These are phyloP conservation scores for Sarcophaga caerulescens DNA, from an alignment of 2,888 invertebrate genomes.

Conservation along the genomic window DNA sequence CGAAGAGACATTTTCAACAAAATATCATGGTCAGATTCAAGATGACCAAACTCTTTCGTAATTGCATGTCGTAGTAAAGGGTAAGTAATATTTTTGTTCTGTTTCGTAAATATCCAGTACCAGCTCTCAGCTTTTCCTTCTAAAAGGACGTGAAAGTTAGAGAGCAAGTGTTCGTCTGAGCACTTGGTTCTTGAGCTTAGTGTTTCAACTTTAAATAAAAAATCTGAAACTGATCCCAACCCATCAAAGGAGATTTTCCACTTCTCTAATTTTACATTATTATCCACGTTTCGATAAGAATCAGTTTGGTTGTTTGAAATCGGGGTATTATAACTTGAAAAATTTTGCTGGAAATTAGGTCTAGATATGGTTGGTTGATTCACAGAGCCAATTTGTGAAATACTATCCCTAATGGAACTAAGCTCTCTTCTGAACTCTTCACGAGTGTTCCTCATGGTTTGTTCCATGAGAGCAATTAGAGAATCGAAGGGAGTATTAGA, in stretches of 20 bases:
- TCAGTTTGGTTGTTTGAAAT: too few species aligned
- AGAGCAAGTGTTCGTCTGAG: neutral
- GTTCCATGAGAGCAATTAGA: too few species aligned
- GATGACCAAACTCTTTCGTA: neutral
- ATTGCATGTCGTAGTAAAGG: neutral
- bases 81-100: neutral
- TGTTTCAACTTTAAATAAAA: constrained; percentile 5
- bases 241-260: constrained; percentile 11
- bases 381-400: too few species aligned
- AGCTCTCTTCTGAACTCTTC: too few species aligned
- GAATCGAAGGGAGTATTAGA: too few species aligned
- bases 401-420: too few species aligned
- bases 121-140: neutral
- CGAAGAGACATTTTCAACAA: constrained; percentile 23
- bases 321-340: too few species aligned
- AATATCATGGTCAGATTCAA: constrained; percentile 21
- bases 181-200: neutral
- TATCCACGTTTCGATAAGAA: neutral
- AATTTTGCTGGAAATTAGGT: too few species aligned
- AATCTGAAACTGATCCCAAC: neutral
- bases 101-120: constrained; percentile 1
- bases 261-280: neutral
- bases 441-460: too few species aligned
- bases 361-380: too few species aligned
- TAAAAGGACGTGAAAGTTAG: neutral